Conservation (phyloP, 53 echinoderm and acorn worm genomes). For the Mesocentrotus franciscanus region DNA sequence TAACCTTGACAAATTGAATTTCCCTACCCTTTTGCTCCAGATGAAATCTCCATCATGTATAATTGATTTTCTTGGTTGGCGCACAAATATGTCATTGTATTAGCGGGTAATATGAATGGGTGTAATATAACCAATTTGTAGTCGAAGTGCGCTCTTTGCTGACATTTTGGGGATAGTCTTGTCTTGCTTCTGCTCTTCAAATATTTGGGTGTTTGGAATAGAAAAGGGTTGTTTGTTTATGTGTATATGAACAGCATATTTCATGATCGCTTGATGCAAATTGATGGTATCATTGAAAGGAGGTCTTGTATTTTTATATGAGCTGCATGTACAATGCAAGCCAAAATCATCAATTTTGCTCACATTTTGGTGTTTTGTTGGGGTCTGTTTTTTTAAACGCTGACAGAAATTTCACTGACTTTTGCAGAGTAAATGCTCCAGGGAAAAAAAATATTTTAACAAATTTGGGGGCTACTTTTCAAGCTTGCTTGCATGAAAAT, state of each 20-base stretch:
- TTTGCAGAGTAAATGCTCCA: too few species aligned
- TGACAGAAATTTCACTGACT: too few species aligned
- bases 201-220: slow-evolving; percentile 14
- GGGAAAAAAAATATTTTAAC: too few species aligned
- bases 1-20: slow-evolving; percentile 38
- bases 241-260: background rate
- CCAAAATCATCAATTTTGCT: too few species aligned
- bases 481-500: too few species aligned
- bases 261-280: background rate
- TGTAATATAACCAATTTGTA: slow-evolving; percentile 16
- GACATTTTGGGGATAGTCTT: background rate
- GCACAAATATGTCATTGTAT: slow-evolving; percentile 13
- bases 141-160: background rate
- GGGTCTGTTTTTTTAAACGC: too few species aligned
- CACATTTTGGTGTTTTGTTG: too few species aligned
- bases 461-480: too few species aligned
- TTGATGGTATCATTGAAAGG: too few species aligned
- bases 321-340: too few species aligned
- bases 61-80: slow-evolving; percentile 39
- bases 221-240: background rate
- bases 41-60: slow-evolving; percentile 6
- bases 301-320: too few species aligned
- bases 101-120: slow-evolving; percentile 5
- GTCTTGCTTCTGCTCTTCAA: background rate
- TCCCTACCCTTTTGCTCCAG: slow-evolving; percentile 4